Conservation (phyloP, 2,888 invertebrate species). For the Terebella lapidaria region DNA sequence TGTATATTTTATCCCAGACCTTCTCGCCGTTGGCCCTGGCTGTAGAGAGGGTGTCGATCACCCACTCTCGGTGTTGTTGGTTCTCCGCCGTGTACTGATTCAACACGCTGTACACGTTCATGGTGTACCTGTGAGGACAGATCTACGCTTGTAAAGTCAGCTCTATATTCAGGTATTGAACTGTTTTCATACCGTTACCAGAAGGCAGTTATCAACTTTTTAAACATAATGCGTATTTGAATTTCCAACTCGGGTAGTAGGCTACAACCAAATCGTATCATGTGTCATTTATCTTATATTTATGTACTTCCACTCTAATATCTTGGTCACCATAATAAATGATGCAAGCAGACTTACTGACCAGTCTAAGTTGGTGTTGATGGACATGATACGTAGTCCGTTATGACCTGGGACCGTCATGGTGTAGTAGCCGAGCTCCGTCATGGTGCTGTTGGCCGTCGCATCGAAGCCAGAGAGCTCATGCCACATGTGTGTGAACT, state of each 20-base stretch:
- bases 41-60: not conserved
- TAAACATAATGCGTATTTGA: no score
- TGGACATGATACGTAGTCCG: constrained; percentile 16
- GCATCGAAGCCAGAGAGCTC: constrained; percentile 4
- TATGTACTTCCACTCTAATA: no score
- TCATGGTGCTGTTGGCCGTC: constrained; percentile 2
- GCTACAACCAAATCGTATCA: no score
- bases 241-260: no score
- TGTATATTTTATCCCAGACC: no score
- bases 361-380: constrained; percentile 18
- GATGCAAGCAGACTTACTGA: no score
- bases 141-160: not conserved
- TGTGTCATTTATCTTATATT: no score
- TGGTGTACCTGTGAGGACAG: constrained; percentile 14
- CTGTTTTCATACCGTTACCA: no score
- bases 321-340: no score
- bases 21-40: constrained; percentile 13
- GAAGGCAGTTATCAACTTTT: no score
- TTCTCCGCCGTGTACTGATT: constrained; percentile 10
- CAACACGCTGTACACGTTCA: constrained; percentile 14
- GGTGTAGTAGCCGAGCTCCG: constrained; percentile 15
- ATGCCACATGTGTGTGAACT: constrained; percentile 10
- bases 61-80: not conserved
- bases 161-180: not conserved
- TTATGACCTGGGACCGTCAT: constrained; percentile 1